Conservation (phyloP, 2,797 vertebrate genomes). For the Prunella strophiata region DNA sequence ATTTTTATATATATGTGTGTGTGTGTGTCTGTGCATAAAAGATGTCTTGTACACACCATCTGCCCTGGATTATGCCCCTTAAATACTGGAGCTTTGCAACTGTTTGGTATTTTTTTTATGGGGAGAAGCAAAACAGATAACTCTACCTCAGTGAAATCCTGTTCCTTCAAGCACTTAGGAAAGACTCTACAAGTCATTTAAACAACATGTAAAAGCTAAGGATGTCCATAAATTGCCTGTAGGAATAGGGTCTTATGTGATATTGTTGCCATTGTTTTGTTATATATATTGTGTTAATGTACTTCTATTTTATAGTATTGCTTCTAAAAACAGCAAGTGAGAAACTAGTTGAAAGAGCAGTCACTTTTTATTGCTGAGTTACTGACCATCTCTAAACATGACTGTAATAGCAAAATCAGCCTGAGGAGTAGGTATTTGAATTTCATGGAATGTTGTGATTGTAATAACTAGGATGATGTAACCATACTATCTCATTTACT, state of each 20-base stretch:
- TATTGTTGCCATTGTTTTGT: not conserved
- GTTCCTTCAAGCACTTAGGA: not conserved
- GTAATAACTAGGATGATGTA: not conserved
- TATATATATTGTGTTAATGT: not conserved
- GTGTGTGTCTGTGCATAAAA: not conserved
- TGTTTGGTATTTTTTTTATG: not conserved
- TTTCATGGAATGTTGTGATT: not conserved
- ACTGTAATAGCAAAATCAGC: not conserved
- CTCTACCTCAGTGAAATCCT: not conserved
- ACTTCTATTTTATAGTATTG: not conserved
- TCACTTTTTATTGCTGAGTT: not conserved
- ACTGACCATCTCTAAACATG: not conserved
- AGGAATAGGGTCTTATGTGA: not conserved
- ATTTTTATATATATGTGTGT: not conserved
- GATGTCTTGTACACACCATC: not conserved
- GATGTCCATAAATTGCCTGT: not conserved
- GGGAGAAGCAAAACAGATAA: not conserved
- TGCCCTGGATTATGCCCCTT: not conserved
- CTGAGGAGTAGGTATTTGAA: not conserved
- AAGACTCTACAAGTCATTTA: not conserved
- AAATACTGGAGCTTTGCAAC: not conserved
- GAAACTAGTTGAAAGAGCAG: not conserved
- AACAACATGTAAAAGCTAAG: not conserved
- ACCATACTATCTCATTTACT: not conserved
- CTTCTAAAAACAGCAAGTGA: not conserved